Conservation (phyloP, 2,113 vertebrate species). For the Xenus cinereus region DNA sequence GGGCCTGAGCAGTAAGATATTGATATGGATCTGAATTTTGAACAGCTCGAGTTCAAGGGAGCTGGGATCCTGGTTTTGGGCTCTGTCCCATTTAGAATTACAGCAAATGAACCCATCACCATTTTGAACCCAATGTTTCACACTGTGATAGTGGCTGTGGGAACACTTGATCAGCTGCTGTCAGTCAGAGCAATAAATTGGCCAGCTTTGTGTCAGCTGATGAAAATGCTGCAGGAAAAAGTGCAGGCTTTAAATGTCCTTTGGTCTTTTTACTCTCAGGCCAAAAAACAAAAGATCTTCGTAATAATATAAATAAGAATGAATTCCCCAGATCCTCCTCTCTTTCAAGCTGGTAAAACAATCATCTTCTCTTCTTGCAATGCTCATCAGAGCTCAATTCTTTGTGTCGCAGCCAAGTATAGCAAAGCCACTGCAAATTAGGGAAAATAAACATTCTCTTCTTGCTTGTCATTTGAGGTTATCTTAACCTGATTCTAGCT, state of each 20-base stretch:
- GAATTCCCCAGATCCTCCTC: background rate
- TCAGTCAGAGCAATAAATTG: slow-evolving; percentile 66
- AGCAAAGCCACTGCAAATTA: slow-evolving; percentile 51
- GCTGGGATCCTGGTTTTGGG: slow-evolving; percentile 45
- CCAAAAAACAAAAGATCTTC: background rate
- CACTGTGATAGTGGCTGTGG: slow-evolving; percentile 58
- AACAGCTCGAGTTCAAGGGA: slow-evolving; percentile 61
- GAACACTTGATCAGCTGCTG: slow-evolving; percentile 65
- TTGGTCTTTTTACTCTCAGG: slow-evolving; percentile 4
- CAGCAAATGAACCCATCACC: slow-evolving; percentile 63
- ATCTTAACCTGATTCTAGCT: background rate
- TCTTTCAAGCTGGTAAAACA: slow-evolving; percentile 52
- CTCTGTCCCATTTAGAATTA: slow-evolving; percentile 62
- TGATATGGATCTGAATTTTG: slow-evolving; percentile 51
- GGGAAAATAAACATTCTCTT: slow-evolving; percentile 40
- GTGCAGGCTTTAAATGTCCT: slow-evolving; percentile 28
- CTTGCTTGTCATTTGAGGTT: slow-evolving; percentile 19
- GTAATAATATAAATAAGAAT: slow-evolving; percentile 39
- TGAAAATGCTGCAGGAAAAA: slow-evolving; percentile 46
- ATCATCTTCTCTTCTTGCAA: slow-evolving; percentile 33
- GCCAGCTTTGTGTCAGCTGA: slow-evolving; percentile 55
- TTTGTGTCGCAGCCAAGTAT: slow-evolving; percentile 27
- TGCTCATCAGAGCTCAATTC: slow-evolving; percentile 30
- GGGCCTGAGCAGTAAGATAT: slow-evolving; percentile 50
- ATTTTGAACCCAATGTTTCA: slow-evolving; percentile 68